A percentile compares a stretch with the other conserved stretches of the same genome.
phyloP scores from a whole-genome alignment of 2,888 invertebrate species.

The Drosophila incognita region DNA sequence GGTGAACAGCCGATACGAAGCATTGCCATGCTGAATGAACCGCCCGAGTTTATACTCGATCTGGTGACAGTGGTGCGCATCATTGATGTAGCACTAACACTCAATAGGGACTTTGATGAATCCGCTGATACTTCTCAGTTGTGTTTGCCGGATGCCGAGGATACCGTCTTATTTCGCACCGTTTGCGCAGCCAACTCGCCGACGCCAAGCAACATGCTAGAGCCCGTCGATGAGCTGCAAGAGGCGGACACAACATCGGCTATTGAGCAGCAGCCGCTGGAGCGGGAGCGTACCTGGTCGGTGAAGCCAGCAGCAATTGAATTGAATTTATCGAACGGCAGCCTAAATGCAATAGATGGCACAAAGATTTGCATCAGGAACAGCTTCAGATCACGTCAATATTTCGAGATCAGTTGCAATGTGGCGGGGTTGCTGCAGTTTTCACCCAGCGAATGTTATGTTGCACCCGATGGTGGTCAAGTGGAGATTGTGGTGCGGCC shows the following conservation, averaged over 20 bases:
- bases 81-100: slow-evolving; percentile 82
- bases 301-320: slow-evolving; percentile 72
- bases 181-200: slow-evolving; percentile 75
- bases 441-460: slow-evolving; percentile 74
- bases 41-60: slow-evolving; percentile 77
- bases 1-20: slow-evolving; percentile 75
- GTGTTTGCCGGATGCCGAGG: slow-evolving; percentile 82
- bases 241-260: slow-evolving; percentile 58
- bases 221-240: slow-evolving; percentile 75
- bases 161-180: slow-evolving; percentile 84
- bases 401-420: slow-evolving; percentile 80
- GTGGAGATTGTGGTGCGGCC: slow-evolving; percentile 64
- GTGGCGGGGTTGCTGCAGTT: slow-evolving; percentile 73
- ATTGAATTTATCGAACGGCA: slow-evolving; percentile 48
- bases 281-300: slow-evolving; percentile 74
- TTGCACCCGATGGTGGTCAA: slow-evolving; percentile 76
- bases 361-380: slow-evolving; percentile 66
- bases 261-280: slow-evolving; percentile 35
- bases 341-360: slow-evolving; percentile 8
- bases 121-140: slow-evolving; percentile 77
- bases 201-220: slow-evolving; percentile 69
- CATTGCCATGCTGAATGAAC: slow-evolving; percentile 75
- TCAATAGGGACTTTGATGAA: slow-evolving; percentile 82
- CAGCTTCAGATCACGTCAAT: slow-evolving; percentile 74
- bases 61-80: slow-evolving; percentile 78